These are phyloP conservation scores for Euplagia quadripunctaria DNA, from an alignment of 2,888 invertebrate species.

Conservation along the genomic window DNA sequence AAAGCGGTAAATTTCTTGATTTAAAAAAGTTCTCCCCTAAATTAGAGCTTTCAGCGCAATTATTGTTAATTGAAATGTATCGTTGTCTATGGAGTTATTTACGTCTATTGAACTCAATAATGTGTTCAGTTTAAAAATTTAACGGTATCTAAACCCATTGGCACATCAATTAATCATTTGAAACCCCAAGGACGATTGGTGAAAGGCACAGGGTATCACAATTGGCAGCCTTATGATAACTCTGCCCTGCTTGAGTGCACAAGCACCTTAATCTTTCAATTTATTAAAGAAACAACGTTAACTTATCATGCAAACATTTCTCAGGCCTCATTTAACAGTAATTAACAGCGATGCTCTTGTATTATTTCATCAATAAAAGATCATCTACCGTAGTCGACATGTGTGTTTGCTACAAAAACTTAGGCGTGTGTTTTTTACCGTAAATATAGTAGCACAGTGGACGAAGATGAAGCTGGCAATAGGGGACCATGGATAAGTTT, in stretches of 20 bases:
- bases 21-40: too few species aligned
- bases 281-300: constrained; percentile 19
- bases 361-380: constrained; percentile 27
- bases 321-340: constrained; percentile 28
- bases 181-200: neutral
- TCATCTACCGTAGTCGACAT: neutral
- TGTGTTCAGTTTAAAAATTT: neutral
- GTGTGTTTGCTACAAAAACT: neutral
- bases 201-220: neutral
- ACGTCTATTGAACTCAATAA: too few species aligned
- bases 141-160: neutral
- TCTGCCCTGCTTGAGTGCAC: neutral
- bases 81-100: too few species aligned
- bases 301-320: constrained; percentile 41
- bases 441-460: neutral
- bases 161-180: neutral
- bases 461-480: neutral
- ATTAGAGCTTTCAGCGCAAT: too few species aligned
- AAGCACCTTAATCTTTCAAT: constrained; percentile 22
- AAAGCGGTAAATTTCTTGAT: too few species aligned
- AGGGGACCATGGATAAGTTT: neutral
- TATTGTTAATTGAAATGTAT: too few species aligned
- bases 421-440: neutral
- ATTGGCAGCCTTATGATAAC: neutral
- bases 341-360: constrained; percentile 24